phyloP scores from a whole-genome alignment of 2,888 invertebrate species.

The Podabrus alpinus region DNA sequence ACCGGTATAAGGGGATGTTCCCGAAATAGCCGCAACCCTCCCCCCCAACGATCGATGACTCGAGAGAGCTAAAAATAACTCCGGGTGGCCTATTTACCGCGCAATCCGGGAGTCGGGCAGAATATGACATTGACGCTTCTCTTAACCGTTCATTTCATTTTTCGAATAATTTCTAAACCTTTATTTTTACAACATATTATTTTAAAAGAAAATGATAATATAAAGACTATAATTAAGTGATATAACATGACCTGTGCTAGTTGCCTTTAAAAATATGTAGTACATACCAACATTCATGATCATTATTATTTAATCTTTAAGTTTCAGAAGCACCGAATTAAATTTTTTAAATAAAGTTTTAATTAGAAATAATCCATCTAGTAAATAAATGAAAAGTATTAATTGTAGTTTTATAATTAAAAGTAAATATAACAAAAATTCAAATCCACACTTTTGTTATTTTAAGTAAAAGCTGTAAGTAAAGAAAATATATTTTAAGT shows the following conservation, averaged over 20 bases:
- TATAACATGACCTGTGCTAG: too few relatives aligned
- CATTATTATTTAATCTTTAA: neutral
- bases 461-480: neutral
- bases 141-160: conserved; percentile 22
- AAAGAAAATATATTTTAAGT: neutral
- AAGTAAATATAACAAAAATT: too few relatives aligned
- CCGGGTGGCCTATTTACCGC: conserved; percentile 50
- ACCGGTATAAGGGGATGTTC: conserved; percentile 38
- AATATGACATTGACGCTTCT: conserved; percentile 48
- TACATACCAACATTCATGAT: too few relatives aligned
- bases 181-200: neutral
- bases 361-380: neutral
- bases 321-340: neutral
- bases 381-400: neutral
- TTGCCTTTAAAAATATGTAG: too few relatives aligned
- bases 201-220: neutral
- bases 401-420: neutral
- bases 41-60: conserved; percentile 53
- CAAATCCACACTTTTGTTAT: too few relatives aligned
- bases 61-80: conserved; percentile 55
- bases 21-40: conserved; percentile 54
- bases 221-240: too few relatives aligned
- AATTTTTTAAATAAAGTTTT: neutral
- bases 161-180: conserved; percentile 11
- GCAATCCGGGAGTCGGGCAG: conserved; percentile 47